Base-by-base conservation (phyloP, 2,888 invertebrate species). In the Drosophila leonis region DNA sequence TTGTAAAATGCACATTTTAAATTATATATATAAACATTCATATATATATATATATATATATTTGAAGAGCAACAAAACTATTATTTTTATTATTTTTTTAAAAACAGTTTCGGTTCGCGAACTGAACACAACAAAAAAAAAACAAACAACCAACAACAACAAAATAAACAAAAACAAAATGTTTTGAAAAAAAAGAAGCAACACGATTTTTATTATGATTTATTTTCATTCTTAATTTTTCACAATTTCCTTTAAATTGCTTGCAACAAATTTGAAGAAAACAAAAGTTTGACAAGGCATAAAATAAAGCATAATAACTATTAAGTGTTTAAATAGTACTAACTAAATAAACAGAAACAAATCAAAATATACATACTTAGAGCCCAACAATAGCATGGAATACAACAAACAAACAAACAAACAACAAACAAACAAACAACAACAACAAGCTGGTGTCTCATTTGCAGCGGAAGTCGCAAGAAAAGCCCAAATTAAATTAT, bases 271-370 rank as follows among this genome's bases (percentile, higher is more conserved):
- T 44, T 44, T 24, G 29, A 20, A 9, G 13, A 24, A 27, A 35
- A 59, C 0, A 15, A 31, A 29, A 37, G 24, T n/a, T 8, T 41
- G 65, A n/a, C 51, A 61, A 61, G 65, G 65, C 66, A 85, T 68
- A 62, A 49, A 4, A 65, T 67, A 70, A 70, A 75, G 46, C 51
- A 33, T 71, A 64, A 88, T 82, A 74, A 83, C 65, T 83, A 74
- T 75, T 88, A 88, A 83, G 88, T 83, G 88, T 88, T 83, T 83
- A 75, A 85, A 83, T 83, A 83, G 83, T 83, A 82, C 88, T 85
- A 83, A 86, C 24, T 72, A 65, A 64, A 75, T 77, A 62, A 76
- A 73, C 42, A 65, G 48, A 46, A 35, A 37, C 37, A 31, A 65
- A 79, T 70, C 79, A 68, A 78, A 74, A 85, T 82, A 78, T 65